These are phyloP conservation scores for Psephotus haematonotus DNA, from an alignment of 2,113 vertebrate genomes.

Conservation along the genomic window DNA sequence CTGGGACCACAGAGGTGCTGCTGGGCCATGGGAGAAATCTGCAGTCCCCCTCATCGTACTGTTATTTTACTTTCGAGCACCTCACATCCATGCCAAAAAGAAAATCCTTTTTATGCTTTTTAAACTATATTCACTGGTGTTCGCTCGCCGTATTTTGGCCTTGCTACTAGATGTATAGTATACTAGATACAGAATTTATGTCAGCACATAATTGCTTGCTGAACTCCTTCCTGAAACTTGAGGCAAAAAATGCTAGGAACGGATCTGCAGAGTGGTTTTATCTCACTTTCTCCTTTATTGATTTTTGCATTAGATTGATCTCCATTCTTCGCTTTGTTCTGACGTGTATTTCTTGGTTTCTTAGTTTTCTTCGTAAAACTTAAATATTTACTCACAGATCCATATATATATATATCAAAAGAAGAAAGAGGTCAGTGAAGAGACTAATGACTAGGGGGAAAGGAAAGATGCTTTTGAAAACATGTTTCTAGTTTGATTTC, in stretches of 20 bases:
- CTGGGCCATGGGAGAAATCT: not conserved
- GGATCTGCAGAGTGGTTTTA: not conserved
- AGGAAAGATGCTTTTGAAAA: not conserved
- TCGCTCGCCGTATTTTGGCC: slow-evolving; percentile 3
- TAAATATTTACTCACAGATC: not conserved
- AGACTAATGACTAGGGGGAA: not conserved
- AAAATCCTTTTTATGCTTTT: not conserved
- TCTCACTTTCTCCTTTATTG: not conserved
- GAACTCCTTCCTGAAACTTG: slow-evolving; percentile 1
- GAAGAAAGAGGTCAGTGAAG: not conserved
- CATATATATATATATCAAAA: not conserved
- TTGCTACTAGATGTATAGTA: not conserved
- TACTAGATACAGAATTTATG: not conserved
- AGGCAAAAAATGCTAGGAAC: not conserved
- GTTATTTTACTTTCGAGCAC: not conserved
- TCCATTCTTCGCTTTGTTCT: slow-evolving; percentile 14
- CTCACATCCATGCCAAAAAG: not conserved
- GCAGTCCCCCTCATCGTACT: not conserved
- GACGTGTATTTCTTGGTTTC: slow-evolving; percentile 3
- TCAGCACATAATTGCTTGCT: not conserved
- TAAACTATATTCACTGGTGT: not conserved
- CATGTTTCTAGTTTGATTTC: not conserved
- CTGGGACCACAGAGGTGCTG: not conserved
- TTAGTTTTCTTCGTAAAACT: slow-evolving; percentile 19
- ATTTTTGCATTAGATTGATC: not conserved